These are phyloP conservation scores for Anorthoa munda DNA, from an alignment of 2,888 invertebrate genomes.

Conservation along the genomic window DNA sequence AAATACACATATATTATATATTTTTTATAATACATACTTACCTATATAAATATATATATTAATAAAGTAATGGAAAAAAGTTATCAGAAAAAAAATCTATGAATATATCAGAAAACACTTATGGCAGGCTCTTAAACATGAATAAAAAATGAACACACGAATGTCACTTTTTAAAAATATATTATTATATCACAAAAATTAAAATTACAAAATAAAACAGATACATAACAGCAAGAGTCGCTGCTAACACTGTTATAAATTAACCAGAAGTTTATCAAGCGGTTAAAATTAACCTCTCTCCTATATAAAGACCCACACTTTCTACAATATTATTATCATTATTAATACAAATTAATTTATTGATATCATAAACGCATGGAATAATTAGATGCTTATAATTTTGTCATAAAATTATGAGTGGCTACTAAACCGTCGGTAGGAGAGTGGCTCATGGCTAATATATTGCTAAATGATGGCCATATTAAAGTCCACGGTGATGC, in stretches of 20 bases:
- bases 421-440: constrained; percentile 32
- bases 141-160: constrained; percentile 15
- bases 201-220: constrained; percentile 51
- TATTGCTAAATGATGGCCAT: constrained; percentile 57
- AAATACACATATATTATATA: too few species aligned
- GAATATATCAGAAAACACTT: neutral
- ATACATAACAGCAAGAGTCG: constrained; percentile 40
- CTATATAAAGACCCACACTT: constrained; percentile 56
- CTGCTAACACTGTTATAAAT: constrained; percentile 66
- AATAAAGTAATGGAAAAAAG: too few species aligned
- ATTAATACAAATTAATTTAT: constrained; percentile 67
- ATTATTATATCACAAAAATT: constrained; percentile 30
- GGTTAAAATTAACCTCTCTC: constrained; percentile 70
- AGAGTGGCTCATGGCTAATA: constrained; percentile 37
- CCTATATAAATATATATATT: too few species aligned
- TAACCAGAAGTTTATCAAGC: constrained; percentile 66
- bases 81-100: too few species aligned
- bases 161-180: constrained; percentile 27
- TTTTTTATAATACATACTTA: too few species aligned
- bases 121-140: constrained; percentile 11
- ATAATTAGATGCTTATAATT: constrained; percentile 58
- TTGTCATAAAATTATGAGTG: constrained; percentile 56
- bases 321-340: constrained; percentile 51
- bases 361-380: constrained; percentile 58
- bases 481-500: constrained; percentile 45